Percentiles rank a stretch among this genome's conserved stretches.
phyloP scores from a whole-genome alignment of 2,888 invertebrate genomes.

The Spisula solida region DNA sequence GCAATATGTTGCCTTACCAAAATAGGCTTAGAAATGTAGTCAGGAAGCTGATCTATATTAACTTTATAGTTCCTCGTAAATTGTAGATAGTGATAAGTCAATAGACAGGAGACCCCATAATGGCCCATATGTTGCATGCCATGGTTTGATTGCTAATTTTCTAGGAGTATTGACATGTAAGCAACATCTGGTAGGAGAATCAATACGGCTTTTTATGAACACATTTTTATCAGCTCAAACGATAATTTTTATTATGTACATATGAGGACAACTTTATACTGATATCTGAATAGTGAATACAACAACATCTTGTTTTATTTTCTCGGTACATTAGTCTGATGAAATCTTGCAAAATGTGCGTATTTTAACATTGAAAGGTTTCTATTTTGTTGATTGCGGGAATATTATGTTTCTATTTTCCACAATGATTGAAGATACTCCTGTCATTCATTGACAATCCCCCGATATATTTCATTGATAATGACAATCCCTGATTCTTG shows the following conservation, averaged over 20 bases:
- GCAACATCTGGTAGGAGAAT: constrained; percentile 17
- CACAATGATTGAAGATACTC: not conserved
- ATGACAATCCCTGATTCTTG: too few relatives aligned
- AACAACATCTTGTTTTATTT: not conserved
- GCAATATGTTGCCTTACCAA: not conserved
- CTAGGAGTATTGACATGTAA: constrained; percentile 30
- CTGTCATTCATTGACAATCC: too few relatives aligned
- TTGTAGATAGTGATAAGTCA: not conserved
- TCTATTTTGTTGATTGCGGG: not conserved
- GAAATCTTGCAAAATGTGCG: constrained; percentile 3
- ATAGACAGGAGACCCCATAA: not conserved
- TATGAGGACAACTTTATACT: not conserved
- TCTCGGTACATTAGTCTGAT: constrained; percentile 6
- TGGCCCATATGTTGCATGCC: not conserved
- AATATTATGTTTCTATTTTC: not conserved
- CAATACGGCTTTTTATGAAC: constrained; percentile 24
- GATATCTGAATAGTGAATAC: not conserved
- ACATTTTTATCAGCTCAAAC: not conserved
- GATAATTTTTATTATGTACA: not conserved
- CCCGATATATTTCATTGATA: not conserved
- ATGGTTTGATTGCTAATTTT: constrained; percentile 19
- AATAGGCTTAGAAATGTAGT: not conserved
- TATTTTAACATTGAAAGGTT: not conserved
- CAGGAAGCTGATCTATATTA: not conserved
- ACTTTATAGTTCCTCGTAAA: not conserved